These are phyloP conservation scores for Spisula subtruncata DNA, from an alignment of 2,888 invertebrate genomes.

Conservation along the genomic window DNA sequence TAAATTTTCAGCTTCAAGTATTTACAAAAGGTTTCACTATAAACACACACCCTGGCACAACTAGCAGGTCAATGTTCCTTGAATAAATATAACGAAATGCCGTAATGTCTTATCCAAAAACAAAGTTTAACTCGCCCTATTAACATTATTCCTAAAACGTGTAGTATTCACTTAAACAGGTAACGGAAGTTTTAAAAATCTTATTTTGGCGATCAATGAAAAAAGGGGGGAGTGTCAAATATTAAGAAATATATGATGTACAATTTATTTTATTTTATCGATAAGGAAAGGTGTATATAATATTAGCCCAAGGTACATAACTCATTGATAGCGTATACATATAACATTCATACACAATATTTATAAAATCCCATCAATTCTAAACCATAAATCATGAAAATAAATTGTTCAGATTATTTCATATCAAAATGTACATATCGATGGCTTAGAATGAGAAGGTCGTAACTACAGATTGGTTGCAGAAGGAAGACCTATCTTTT, in stretches of 20 bases:
- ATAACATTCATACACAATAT: too few relatives aligned
- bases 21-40: neutral
- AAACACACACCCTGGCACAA: neutral
- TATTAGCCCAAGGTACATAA: neutral
- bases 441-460: too few relatives aligned
- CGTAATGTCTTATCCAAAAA: neutral
- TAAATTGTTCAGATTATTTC: too few relatives aligned
- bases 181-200: neutral
- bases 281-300: neutral
- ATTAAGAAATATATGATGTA: slow-evolving; percentile 7
- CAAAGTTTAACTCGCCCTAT: neutral
- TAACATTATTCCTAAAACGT: neutral
- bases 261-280: neutral
- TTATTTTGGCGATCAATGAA: neutral
- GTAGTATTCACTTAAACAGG: neutral
- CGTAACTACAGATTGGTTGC: too few relatives aligned
- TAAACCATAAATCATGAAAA: too few relatives aligned
- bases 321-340: neutral
- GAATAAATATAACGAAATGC: too few relatives aligned
- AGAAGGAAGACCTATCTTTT: too few relatives aligned
- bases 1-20: neutral
- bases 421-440: too few relatives aligned
- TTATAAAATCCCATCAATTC: too few relatives aligned
- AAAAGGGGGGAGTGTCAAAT: neutral
- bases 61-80: neutral